A percentile compares a stretch with the other conserved stretches of the same genome.
Conservation (phyloP, 2,888 invertebrate genomes). For the Notodonta dromedarius region DNA sequence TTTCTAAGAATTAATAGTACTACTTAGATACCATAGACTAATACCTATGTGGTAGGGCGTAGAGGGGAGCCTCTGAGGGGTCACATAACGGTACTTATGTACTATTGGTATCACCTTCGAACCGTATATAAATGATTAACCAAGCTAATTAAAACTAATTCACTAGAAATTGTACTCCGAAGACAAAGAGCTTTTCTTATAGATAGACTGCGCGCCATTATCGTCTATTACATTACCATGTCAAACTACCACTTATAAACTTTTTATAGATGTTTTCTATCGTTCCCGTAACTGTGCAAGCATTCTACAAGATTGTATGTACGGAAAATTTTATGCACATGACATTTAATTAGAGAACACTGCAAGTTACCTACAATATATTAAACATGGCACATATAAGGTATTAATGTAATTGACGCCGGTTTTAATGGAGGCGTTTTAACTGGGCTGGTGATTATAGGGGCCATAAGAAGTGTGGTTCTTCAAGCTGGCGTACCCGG, state of each 20-base stretch:
- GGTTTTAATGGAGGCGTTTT: slow-evolving; percentile 75
- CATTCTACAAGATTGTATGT: slow-evolving; percentile 67
- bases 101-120: neutral
- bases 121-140: neutral
- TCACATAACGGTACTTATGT: neutral
- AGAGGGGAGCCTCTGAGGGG: neutral
- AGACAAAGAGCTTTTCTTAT: slow-evolving; percentile 6
- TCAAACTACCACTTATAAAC: slow-evolving; percentile 39
- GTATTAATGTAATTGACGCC: slow-evolving; percentile 78
- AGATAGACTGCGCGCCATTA: slow-evolving; percentile 16
- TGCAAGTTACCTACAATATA: slow-evolving; percentile 55
- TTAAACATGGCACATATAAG: slow-evolving; percentile 69
- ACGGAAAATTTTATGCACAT: slow-evolving; percentile 65
- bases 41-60: too few species aligned
- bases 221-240: slow-evolving; percentile 31
- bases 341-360: slow-evolving; percentile 71
- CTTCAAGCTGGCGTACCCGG: slow-evolving; percentile 63
- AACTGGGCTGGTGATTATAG: slow-evolving; percentile 70
- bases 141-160: slow-evolving; percentile 3
- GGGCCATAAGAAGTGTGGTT: slow-evolving; percentile 72
- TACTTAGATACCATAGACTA: too few species aligned
- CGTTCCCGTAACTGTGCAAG: slow-evolving; percentile 51
- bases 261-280: slow-evolving; percentile 52
- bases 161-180: neutral
- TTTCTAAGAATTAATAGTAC: slow-evolving; percentile 25